Conservation (phyloP, 2,888 invertebrate species). For the Cheiracanthium punctorium region DNA sequence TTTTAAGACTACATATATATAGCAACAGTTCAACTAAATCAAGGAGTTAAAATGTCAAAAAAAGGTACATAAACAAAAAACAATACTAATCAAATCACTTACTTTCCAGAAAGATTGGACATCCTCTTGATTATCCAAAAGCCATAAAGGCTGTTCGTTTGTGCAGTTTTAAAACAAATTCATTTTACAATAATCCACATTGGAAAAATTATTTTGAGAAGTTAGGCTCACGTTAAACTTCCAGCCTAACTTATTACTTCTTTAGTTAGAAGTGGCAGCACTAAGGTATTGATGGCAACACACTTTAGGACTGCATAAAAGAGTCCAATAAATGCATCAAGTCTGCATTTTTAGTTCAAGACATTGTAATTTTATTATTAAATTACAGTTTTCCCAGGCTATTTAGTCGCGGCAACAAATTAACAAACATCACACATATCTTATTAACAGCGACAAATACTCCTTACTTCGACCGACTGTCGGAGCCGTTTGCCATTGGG, state of each 20-base stretch:
- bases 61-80: background rate
- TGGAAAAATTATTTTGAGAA: conserved; percentile 9
- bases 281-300: conserved; percentile 8
- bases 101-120: conserved; percentile 65
- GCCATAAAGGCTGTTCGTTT: conserved; percentile 50
- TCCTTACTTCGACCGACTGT: conserved; percentile 29
- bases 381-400: background rate
- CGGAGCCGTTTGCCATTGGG: conserved; percentile 56
- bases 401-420: background rate
- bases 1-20: no score
- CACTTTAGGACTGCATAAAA: conserved; percentile 16
- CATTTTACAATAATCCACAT: conserved; percentile 29
- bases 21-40: no score
- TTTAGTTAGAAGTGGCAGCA: conserved; percentile 9
- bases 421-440: conserved; percentile 13
- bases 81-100: conserved; percentile 32
- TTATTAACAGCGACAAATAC: conserved; percentile 18
- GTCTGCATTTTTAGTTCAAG: conserved; percentile 29
- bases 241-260: conserved; percentile 33
- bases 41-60: no score
- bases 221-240: conserved; percentile 31
- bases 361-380: conserved; percentile 9
- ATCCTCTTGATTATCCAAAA: conserved; percentile 57
- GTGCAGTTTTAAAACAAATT: conserved; percentile 33
- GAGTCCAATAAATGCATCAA: conserved; percentile 1